phyloP scores from a whole-genome alignment of 2,113 vertebrate genomes.

The Dasypus novemcinctus region DNA sequence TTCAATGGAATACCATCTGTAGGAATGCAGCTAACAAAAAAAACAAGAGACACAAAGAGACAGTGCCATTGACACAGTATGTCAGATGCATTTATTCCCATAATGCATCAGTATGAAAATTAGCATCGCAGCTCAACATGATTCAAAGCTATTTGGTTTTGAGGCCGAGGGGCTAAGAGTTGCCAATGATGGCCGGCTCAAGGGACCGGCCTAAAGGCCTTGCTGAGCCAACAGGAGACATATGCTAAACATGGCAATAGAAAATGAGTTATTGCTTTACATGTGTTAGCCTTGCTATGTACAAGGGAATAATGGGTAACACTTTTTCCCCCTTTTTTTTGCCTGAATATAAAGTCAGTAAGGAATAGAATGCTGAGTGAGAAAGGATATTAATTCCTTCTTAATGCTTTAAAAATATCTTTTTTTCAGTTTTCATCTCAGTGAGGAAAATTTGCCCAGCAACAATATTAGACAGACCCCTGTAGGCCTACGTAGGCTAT shows the following conservation, averaged over 20 bases:
- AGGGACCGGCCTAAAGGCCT: slow-evolving; percentile 92
- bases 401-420: slow-evolving; percentile 85
- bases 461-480: slow-evolving; percentile 91
- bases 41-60: slow-evolving; percentile 92
- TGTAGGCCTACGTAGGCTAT: slow-evolving; percentile 87
- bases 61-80: slow-evolving; percentile 92
- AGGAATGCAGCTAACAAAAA: slow-evolving; percentile 92
- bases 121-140: slow-evolving; percentile 92
- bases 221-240: slow-evolving; percentile 91
- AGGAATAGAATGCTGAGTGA: slow-evolving; percentile 83
- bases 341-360: slow-evolving; percentile 85
- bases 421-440: slow-evolving; percentile 83
- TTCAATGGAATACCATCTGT: slow-evolving; percentile 93
- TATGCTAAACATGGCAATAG: slow-evolving; percentile 90
- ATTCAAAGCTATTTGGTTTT: slow-evolving; percentile 95
- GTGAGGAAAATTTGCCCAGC: slow-evolving; percentile 85
- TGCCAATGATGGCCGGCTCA: slow-evolving; percentile 86
- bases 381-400: slow-evolving; percentile 86
- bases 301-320: slow-evolving; percentile 89
- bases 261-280: slow-evolving; percentile 92
- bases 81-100: slow-evolving; percentile 99
- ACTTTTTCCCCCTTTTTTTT: slow-evolving; percentile 76
- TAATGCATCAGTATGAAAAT: slow-evolving; percentile 95
- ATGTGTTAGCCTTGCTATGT: slow-evolving; percentile 89
- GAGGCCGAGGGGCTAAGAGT: slow-evolving; percentile 89